Percentiles rank a stretch among this genome's conserved stretches.
phyloP scores from a whole-genome alignment of 2,113 vertebrate genomes.

The Grantiella picta region DNA sequence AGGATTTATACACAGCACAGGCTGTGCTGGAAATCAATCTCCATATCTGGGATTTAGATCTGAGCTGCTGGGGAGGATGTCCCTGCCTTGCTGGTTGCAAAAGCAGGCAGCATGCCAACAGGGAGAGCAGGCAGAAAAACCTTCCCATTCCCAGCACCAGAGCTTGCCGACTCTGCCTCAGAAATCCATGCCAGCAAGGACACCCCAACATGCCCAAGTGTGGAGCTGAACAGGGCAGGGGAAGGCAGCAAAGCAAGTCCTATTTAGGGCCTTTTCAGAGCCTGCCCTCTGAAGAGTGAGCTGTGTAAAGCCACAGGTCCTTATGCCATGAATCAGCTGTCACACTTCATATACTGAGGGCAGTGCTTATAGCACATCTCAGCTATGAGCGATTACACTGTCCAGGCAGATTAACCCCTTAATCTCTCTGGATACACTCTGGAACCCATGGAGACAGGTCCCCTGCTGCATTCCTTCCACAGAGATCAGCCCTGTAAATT shows the following conservation, averaged over 20 bases:
- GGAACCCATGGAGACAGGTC: neutral
- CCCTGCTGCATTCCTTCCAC: neutral
- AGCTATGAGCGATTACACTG: neutral
- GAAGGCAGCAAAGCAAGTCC: neutral
- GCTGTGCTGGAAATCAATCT: conserved; percentile 17
- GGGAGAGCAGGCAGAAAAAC: neutral
- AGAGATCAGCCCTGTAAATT: neutral
- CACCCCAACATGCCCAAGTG: accelerated
- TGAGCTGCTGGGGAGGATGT: neutral
- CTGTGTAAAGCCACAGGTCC: accelerated
- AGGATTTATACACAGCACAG: conserved; percentile 1
- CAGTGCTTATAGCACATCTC: neutral
- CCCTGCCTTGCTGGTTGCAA: neutral
- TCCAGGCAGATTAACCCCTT: neutral
- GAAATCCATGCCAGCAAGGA: accelerated
- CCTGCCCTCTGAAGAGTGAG: neutral
- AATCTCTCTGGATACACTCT: accelerated
- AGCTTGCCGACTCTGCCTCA: neutral
- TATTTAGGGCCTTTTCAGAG: neutral
- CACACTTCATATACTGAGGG: accelerated
- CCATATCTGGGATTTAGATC: neutral
- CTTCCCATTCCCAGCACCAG: neutral
- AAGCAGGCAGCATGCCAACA: neutral
- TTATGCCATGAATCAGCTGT: neutral
- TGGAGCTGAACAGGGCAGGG: neutral